Base-by-base conservation (phyloP, 2,797 vertebrate species). In the Eulemur rubriventer region DNA sequence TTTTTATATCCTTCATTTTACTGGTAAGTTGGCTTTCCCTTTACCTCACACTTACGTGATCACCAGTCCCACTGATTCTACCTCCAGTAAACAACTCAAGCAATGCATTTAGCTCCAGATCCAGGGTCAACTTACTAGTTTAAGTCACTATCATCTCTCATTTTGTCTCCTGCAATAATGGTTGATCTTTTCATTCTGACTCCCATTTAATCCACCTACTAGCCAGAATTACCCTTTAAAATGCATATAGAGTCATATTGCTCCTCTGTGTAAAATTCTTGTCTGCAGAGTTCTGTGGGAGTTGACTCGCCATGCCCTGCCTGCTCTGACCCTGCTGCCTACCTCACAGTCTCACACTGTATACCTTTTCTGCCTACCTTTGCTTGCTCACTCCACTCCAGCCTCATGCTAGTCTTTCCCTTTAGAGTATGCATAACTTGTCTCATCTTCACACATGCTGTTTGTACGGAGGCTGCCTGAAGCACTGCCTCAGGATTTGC, bases 141-240 rank as follows among this genome's bases (percentile, higher is more conserved):
- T 61, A 80, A 70, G 28, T 88, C 17, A 70, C 65, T 90, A 2
- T 87, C 28, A 5, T 79, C 28, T 24, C 8, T 92, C 76, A 90
- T 28, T 90, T 76, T 80, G 76, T 43, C 35, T 91, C 18, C 22
- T 43, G 6, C 1, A 83, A 9, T 73, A 96, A 78, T 14, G 1
- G 10, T 59, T 89, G 80, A 80, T 8, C 17, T 82, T 88, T 65
- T 4, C 22, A 69, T 89, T 89, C 26, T 86, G 55, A 80, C 50
- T 70, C 8, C 26, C 28, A 69, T 95, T 59, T 84, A 90, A 80
- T 93, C 22, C 35, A 52, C 50, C 28, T 20, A 73, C 24, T 11
- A 73, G 20, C 35, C 38, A 30, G 72, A 93, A 96, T 67, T 73
- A 67, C 16, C 35, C 73, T 85, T 78, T 59, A 76, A 95, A 92